Evolutionary conservation across 2,797 vertebrate genomes (phyloP).

Genomic region (Sebastes iracundus): DNA sequence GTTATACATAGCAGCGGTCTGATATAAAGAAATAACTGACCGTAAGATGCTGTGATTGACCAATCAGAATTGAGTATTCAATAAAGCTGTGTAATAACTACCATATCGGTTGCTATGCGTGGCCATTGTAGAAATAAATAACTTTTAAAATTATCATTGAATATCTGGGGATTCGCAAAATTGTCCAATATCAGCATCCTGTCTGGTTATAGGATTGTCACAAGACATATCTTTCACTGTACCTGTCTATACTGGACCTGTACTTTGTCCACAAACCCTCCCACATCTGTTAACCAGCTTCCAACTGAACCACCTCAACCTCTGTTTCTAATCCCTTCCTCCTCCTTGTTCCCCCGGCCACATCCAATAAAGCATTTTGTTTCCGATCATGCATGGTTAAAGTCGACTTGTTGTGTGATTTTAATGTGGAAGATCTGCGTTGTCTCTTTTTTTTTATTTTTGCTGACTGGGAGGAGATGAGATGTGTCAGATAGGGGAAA

Average conservation of each 20-base stretch:
- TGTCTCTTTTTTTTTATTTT: constrained; percentile 33
- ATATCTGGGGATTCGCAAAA: background rate
- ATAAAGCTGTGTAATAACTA: no score
- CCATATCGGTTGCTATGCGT: background rate
- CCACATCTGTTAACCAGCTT: constrained; percentile 68
- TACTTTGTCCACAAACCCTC: constrained; percentile 10
- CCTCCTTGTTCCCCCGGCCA: constrained; percentile 50
- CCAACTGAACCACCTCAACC: constrained; percentile 22
- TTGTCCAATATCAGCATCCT: background rate
- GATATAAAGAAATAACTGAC: no score
- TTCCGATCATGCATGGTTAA: constrained; percentile 63
- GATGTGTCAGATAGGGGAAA: constrained; percentile 60
- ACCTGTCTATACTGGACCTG: background rate
- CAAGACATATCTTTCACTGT: background rate
- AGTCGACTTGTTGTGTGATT: constrained; percentile 76
- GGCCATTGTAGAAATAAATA: background rate
- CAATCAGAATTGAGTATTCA: no score
- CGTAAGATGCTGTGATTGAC: accelerated
- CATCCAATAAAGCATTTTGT: constrained; percentile 77
- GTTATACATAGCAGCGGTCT: no score
- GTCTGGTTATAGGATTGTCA: background rate
- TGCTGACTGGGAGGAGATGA: constrained; percentile 53
- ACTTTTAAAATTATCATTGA: background rate
- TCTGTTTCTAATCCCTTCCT: constrained; percentile 60
- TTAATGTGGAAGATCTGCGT: constrained; percentile 64